These are phyloP conservation scores for Chrysolina americana DNA, from an alignment of 2,888 invertebrate species.

Conservation along the genomic window DNA sequence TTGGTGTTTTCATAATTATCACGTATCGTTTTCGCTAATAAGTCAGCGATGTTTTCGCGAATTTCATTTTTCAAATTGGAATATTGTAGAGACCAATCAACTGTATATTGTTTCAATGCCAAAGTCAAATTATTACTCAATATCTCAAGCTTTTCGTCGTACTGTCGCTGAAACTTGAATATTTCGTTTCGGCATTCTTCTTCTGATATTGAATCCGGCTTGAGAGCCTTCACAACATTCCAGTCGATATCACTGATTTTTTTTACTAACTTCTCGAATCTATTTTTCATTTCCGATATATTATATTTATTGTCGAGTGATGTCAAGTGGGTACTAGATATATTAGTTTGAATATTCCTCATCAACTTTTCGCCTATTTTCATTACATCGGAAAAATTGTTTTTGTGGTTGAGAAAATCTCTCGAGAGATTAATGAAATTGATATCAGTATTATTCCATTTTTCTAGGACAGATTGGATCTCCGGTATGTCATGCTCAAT, in stretches of 20 bases:
- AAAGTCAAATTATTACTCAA: not conserved
- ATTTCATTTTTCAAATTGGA: slow-evolving; percentile 1
- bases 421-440: not conserved
- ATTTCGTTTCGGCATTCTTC: not conserved
- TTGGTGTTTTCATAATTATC: not conserved
- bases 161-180: not conserved
- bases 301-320: not conserved
- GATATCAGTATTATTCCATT: not conserved
- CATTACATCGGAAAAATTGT: not conserved
- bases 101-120: not conserved
- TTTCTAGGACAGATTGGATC: not conserved
- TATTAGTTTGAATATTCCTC: not conserved
- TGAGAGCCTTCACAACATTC: not conserved
- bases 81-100: not conserved
- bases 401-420: not conserved
- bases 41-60: not conserved
- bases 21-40: not conserved
- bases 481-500: slow-evolving; percentile 4
- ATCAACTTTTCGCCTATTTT: not conserved
- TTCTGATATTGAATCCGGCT: not conserved
- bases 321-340: not conserved
- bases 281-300: not conserved
- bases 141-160: not conserved
- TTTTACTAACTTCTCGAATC: not conserved
- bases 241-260: slow-evolving; percentile 6